Conservation (phyloP, 2,797 vertebrate genomes). For the Aphelocoma californica region DNA sequence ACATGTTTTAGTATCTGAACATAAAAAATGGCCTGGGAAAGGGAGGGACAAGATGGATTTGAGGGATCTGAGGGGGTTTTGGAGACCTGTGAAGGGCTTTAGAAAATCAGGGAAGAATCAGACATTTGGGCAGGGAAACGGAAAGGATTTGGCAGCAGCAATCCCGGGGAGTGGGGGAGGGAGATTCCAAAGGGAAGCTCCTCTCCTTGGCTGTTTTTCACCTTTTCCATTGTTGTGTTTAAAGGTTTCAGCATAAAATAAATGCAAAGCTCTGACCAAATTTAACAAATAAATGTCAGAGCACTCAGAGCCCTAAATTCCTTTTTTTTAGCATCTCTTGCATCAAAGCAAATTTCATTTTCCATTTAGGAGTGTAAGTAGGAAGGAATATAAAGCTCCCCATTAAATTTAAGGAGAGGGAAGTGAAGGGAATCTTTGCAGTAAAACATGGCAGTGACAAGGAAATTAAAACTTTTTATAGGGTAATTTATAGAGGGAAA, state of each 20-base stretch:
- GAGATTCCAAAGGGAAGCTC: not conserved
- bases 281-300: conserved; percentile 43
- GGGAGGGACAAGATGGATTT: not conserved
- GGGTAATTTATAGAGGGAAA: conserved; percentile 9
- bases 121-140: not conserved
- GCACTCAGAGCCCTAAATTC: conserved; percentile 16
- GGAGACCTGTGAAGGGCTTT: not conserved
- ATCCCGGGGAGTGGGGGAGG: not conserved
- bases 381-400: conserved; percentile 25
- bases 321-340: not conserved
- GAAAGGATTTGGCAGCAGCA: not conserved
- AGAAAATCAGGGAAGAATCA: not conserved
- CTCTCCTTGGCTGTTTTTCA: not conserved
- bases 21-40: not conserved
- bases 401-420: conserved; percentile 45
- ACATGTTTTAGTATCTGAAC: not conserved
- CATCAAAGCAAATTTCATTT: conserved; percentile 40
- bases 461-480: conserved; percentile 49
- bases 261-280: conserved; percentile 1
- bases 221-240: not conserved
- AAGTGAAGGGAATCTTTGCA: conserved; percentile 8
- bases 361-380: conserved; percentile 1
- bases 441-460: conserved; percentile 1
- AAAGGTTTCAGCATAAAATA: not conserved
- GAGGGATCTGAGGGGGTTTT: not conserved